Conservation (phyloP, 2,113 vertebrate species). For the Actenoides hombroni region DNA sequence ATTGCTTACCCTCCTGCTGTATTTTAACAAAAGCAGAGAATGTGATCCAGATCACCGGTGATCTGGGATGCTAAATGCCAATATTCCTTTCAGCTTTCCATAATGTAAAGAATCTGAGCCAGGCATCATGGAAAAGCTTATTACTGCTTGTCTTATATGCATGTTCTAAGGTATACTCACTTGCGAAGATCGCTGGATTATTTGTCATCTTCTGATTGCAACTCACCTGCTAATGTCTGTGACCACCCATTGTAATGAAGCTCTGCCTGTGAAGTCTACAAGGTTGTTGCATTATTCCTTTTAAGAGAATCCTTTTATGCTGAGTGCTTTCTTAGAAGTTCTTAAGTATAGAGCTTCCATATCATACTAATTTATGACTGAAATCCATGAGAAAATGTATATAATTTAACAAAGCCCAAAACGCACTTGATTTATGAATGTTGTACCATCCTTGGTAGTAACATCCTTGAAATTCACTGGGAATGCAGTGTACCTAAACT, state of each 20-base stretch:
- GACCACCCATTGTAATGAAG: neutral
- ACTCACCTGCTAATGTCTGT: neutral
- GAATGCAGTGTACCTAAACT: rapidly evolving
- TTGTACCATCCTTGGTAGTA: neutral
- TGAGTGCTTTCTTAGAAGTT: neutral
- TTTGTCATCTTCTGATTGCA: neutral
- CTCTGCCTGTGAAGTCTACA: neutral
- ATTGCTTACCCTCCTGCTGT: neutral
- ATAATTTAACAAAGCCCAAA: neutral
- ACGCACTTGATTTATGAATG: neutral
- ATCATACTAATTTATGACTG: neutral
- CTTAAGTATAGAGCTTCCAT: neutral
- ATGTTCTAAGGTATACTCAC: neutral
- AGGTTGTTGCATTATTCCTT: neutral
- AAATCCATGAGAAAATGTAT: neutral
- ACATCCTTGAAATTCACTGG: neutral
- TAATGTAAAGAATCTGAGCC: neutral
- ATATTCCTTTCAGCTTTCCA: neutral
- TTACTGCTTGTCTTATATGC: neutral
- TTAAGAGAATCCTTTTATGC: neutral
- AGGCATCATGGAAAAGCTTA: neutral
- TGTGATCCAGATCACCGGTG: neutral
- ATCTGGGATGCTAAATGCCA: neutral
- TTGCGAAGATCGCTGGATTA: neutral
- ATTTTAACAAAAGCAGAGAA: neutral